These are phyloP conservation scores for Dendronephthya gigantea DNA, from an alignment of 64 coral and sea anemone genomes.

Conservation along the genomic window DNA sequence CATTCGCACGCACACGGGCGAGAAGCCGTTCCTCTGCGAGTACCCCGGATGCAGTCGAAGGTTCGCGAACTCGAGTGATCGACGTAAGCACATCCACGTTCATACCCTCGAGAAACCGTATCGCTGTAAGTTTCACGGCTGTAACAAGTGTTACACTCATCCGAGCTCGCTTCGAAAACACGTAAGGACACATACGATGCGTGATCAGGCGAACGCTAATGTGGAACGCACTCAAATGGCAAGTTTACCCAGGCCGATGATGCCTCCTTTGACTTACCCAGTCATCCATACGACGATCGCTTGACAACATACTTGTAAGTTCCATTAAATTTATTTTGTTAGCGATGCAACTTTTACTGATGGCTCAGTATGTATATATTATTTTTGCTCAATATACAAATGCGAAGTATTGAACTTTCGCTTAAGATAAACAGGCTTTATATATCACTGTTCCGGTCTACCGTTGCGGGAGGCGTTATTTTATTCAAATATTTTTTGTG, in stretches of 20 bases:
- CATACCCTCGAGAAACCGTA: slow-evolving; percentile 7
- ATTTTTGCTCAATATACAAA: too few species aligned
- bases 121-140: slow-evolving; percentile 2
- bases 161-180: background rate
- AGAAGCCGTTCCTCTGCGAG: background rate
- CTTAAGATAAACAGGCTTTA: too few species aligned
- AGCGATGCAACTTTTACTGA: too few species aligned
- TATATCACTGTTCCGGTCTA: too few species aligned
- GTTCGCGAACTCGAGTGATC: slow-evolving; percentile 10
- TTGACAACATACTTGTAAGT: background rate
- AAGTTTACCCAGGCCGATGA: background rate
- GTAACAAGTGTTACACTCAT: slow-evolving; percentile 10
- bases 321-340: too few species aligned
- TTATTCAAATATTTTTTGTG: too few species aligned
- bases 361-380: too few species aligned
- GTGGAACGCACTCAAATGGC: background rate
- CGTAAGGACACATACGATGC: background rate
- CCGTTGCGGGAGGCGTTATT: too few species aligned
- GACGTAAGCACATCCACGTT: slow-evolving; percentile 4
- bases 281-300: background rate
- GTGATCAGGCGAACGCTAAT: background rate
- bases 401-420: too few species aligned
- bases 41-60: background rate
- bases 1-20: slow-evolving; percentile 7
- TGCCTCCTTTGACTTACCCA: background rate